Evolutionary conservation across 1,140 invertebrate species (phyloP).

Genomic region (Lethrus apterus): DNA sequence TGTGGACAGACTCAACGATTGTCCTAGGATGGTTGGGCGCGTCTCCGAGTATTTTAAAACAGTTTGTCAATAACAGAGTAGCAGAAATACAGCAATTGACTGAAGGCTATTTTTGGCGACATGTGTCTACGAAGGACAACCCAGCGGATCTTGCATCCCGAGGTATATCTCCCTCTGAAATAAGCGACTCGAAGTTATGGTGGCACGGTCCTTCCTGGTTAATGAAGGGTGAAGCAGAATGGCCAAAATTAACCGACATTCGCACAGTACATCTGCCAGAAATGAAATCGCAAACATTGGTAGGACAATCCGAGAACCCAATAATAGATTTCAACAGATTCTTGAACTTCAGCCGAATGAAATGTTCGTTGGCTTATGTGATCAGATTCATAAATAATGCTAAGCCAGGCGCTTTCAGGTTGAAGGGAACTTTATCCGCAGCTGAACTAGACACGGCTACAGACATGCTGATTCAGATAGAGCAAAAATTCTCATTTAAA

Average conservation of each 20-base stretch:
- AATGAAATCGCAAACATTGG: not conserved
- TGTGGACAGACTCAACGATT: not conserved
- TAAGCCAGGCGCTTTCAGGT: not conserved
- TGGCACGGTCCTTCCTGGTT: conserved; percentile 29
- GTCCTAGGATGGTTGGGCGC: conserved; percentile 24
- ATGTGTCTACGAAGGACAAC: conserved; percentile 34
- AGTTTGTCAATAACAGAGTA: conserved; percentile 32
- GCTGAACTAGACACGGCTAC: not conserved
- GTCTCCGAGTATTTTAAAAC: conserved; percentile 20
- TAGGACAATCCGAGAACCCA: not conserved
- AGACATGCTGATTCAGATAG: not conserved
- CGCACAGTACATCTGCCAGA: conserved; percentile 18
- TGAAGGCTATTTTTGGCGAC: conserved; percentile 25
- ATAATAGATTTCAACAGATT: not conserved
- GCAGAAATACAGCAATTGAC: conserved; percentile 32
- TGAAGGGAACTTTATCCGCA: not conserved
- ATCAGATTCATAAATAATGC: not conserved
- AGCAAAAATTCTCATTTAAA: not conserved
- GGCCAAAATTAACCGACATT: conserved; percentile 27
- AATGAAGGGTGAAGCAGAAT: conserved; percentile 20
- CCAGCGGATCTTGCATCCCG: conserved; percentile 40
- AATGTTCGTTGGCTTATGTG: not conserved
- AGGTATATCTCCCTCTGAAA: conserved; percentile 24
- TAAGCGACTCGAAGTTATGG: conserved; percentile 31
- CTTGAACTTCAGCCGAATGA: not conserved